These are phyloP conservation scores for Myrmecobius fasciatus DNA, from an alignment of 2,113 vertebrate genomes.

Conservation along the genomic window DNA sequence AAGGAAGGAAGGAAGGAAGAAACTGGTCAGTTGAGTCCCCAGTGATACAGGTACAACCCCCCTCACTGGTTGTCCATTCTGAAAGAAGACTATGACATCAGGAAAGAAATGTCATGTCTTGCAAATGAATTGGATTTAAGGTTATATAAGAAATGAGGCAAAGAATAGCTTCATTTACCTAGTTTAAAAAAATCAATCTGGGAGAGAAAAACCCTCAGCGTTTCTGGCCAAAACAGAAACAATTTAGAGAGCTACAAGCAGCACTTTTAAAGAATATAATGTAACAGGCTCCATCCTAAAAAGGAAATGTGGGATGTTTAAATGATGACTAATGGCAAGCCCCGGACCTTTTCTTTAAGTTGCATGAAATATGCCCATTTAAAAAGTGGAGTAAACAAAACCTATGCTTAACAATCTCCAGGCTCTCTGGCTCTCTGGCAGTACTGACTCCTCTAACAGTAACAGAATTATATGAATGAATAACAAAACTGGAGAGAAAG, in stretches of 20 bases:
- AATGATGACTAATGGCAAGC: conserved; percentile 33
- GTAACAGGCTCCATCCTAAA: conserved; percentile 44
- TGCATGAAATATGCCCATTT: conserved; percentile 59
- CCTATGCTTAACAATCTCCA: conserved; percentile 69
- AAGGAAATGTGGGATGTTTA: conserved; percentile 69
- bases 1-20: no score
- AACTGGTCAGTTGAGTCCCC: no score
- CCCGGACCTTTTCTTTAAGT: conserved; percentile 35
- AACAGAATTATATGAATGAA: conserved; percentile 67
- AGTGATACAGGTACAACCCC: no score
- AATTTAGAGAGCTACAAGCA: not conserved
- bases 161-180: no score
- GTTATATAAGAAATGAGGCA: no score
- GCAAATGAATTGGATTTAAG: no score
- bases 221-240: conserved; percentile 5
- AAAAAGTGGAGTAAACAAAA: conserved; percentile 77
- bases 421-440: conserved; percentile 21
- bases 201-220: not conserved
- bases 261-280: not conserved
- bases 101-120: no score
- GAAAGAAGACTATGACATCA: no score
- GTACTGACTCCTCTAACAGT: not conserved
- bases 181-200: no score
- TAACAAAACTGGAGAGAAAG: conserved; percentile 73
- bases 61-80: no score